These are phyloP conservation scores for Dendrolimus kikuchii DNA, from an alignment of 1,140 invertebrate genomes.

Conservation along the genomic window DNA sequence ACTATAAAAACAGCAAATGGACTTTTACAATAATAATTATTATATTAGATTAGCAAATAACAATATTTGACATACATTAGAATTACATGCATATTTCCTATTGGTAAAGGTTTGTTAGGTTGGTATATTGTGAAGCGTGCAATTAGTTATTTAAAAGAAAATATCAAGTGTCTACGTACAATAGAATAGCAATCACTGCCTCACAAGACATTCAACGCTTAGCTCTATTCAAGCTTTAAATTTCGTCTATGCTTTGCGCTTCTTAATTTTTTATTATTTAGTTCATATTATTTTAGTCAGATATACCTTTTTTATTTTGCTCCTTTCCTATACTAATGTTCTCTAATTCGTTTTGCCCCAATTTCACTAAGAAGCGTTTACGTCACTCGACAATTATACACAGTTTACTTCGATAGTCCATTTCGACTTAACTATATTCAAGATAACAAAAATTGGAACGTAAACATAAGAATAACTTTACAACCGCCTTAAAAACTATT, in stretches of 20 bases:
- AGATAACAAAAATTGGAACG: not conserved
- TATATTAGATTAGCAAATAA: too few species aligned
- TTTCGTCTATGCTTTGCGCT: slow-evolving; percentile 61
- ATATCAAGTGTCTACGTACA: slow-evolving; percentile 26
- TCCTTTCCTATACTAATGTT: slow-evolving; percentile 47
- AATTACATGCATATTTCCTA: too few species aligned
- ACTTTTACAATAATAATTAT: too few species aligned
- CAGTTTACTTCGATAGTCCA: slow-evolving; percentile 17
- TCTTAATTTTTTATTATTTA: slow-evolving; percentile 54
- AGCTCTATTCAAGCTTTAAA: slow-evolving; percentile 55
- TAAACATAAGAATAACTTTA: slow-evolving; percentile 31
- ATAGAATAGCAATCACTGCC: slow-evolving; percentile 66
- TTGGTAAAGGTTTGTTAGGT: slow-evolving; percentile 7
- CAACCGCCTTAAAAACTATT: slow-evolving; percentile 22
- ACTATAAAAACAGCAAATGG: too few species aligned
- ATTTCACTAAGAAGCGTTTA: slow-evolving; percentile 26
- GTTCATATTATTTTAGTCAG: slow-evolving; percentile 31
- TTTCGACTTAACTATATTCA: slow-evolving; percentile 10
- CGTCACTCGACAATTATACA: slow-evolving; percentile 16
- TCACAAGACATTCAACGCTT: slow-evolving; percentile 70
- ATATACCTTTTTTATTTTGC: slow-evolving; percentile 38
- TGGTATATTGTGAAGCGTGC: slow-evolving; percentile 11
- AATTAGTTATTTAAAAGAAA: slow-evolving; percentile 3
- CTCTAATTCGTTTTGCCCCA: slow-evolving; percentile 32
- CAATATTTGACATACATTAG: too few species aligned